These are phyloP conservation scores for Diachrysia chrysitis DNA, from an alignment of 2,888 invertebrate genomes.

Conservation along the genomic window DNA sequence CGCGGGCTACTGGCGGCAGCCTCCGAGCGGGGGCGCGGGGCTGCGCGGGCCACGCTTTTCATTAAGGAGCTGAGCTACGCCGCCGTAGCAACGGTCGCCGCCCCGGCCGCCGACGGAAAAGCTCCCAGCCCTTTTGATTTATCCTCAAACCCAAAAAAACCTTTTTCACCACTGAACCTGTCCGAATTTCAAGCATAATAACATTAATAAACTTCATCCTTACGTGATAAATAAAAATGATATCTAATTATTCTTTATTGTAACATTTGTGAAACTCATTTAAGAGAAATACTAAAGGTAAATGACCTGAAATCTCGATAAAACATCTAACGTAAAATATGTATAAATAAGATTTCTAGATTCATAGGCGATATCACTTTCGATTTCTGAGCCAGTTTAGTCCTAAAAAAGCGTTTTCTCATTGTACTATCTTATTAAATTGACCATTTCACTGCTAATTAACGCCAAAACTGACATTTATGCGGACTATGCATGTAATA, in stretches of 20 bases:
- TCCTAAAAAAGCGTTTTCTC: too few species aligned
- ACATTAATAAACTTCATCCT: not conserved
- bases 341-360: not conserved
- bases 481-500: too few species aligned
- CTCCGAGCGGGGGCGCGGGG: constrained; percentile 80
- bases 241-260: not conserved
- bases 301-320: not conserved
- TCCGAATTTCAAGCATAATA: constrained; percentile 12
- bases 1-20: constrained; percentile 86
- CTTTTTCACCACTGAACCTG: constrained; percentile 46
- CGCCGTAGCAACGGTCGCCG: constrained; percentile 78
- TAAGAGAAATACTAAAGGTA: not conserved
- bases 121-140: constrained; percentile 74
- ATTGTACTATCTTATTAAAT: too few species aligned
- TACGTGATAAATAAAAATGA: not conserved
- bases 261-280: not conserved
- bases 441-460: too few species aligned
- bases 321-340: constrained; percentile 3
- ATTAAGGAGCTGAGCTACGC: constrained; percentile 77
- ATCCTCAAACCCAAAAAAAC: constrained; percentile 61
- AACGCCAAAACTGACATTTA: too few species aligned
- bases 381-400: too few species aligned
- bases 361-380: not conserved
- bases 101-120: constrained; percentile 72
- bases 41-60: constrained; percentile 84